phyloP scores from a whole-genome alignment of 2,888 invertebrate species.

The Magallana nippona region DNA sequence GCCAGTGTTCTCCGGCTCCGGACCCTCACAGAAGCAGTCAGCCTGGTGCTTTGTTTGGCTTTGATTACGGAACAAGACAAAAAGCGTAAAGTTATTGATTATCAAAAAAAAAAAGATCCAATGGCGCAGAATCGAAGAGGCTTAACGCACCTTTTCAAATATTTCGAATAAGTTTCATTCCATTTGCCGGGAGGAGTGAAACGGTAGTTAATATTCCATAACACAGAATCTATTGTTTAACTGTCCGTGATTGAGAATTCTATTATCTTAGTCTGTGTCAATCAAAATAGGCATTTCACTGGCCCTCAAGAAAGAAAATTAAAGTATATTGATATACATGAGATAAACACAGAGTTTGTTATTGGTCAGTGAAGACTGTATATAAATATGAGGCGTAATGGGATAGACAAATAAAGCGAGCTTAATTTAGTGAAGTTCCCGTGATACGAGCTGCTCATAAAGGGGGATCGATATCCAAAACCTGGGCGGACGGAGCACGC shows the following conservation, averaged over 20 bases:
- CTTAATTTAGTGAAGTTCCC: constrained; percentile 14
- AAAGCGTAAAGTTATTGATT: constrained; percentile 27
- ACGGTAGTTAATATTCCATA: constrained; percentile 29
- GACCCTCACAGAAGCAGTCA: not conserved
- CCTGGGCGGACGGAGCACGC: constrained; percentile 19
- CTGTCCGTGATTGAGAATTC: constrained; percentile 30
- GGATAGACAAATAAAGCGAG: not conserved
- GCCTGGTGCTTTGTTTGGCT: constrained; percentile 14
- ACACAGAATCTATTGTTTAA: not conserved
- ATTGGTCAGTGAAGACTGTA: not conserved
- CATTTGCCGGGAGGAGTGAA: not conserved
- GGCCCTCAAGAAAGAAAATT: not conserved
- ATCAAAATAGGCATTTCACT: constrained; percentile 18
- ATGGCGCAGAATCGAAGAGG: constrained; percentile 18
- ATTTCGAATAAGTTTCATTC: constrained; percentile 23
- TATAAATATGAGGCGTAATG: constrained; percentile 21
- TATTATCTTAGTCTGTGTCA: constrained; percentile 9
- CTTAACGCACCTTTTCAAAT: constrained; percentile 28
- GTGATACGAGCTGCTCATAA: constrained; percentile 5
- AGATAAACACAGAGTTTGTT: constrained; percentile 28
- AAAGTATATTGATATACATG: constrained; percentile 25
- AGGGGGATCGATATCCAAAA: constrained; percentile 15
- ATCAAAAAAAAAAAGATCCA: constrained; percentile 27
- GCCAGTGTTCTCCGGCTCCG: not conserved
- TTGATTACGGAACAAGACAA: constrained; percentile 23